A percentile compares a stretch with the other conserved stretches of the same genome.
Evolutionary conservation across 2,113 vertebrate species (phyloP).

Genomic region (Lanius ludovicianus): DNA sequence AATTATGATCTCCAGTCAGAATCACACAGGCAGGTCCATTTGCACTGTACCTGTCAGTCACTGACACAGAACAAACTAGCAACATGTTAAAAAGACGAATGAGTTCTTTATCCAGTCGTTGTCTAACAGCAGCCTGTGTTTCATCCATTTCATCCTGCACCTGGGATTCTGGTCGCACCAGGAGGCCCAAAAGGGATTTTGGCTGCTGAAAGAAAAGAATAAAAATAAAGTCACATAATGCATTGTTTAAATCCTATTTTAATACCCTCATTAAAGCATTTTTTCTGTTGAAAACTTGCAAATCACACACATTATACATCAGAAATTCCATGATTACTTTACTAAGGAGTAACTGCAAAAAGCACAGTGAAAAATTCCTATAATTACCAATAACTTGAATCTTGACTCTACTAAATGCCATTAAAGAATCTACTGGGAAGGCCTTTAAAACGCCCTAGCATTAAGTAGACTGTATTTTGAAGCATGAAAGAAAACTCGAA

Average conservation of each 20-base stretch:
- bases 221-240: background rate
- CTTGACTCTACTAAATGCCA: background rate
- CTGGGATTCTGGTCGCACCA: conserved; percentile 78
- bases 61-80: conserved; percentile 74
- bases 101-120: conserved; percentile 89
- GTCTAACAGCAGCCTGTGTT: conserved; percentile 77
- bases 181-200: conserved; percentile 80
- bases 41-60: conserved; percentile 83
- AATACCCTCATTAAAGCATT: background rate
- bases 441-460: background rate
- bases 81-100: conserved; percentile 81
- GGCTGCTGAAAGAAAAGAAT: conserved; percentile 74
- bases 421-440: background rate
- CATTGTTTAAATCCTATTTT: background rate
- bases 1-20: background rate
- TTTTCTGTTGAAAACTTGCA: background rate
- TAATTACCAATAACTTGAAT: background rate
- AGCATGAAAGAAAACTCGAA: background rate
- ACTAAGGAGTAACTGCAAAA: background rate
- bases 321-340: background rate
- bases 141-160: conserved; percentile 71
- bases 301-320: background rate
- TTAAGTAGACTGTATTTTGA: background rate
- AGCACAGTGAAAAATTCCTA: background rate
- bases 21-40: background rate